Percentiles rank a stretch among this genome's conserved stretches.
phyloP scores from a whole-genome alignment of 2,113 vertebrate genomes.

The Charadrius vociferus region DNA sequence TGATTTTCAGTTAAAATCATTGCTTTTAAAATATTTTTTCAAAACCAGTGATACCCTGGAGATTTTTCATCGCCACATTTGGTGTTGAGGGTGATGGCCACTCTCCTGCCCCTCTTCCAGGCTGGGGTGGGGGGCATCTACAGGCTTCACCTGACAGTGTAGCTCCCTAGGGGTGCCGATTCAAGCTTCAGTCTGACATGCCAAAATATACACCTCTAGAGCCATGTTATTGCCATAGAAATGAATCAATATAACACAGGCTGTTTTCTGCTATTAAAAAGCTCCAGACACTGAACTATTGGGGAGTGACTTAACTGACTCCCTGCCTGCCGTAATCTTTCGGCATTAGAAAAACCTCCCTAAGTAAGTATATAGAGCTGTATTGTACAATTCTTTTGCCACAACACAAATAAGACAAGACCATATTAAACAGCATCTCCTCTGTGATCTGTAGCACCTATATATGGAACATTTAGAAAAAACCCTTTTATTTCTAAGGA shows the following conservation, averaged over 20 bases:
- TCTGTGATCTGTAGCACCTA: neutral
- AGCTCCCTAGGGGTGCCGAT: accelerated
- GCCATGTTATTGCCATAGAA: neutral
- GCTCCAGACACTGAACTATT: neutral
- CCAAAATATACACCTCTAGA: neutral
- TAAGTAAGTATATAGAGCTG: neutral
- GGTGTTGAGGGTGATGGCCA: accelerated
- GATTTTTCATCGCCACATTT: neutral
- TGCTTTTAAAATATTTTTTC: neutral
- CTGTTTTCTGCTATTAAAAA: neutral
- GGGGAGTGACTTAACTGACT: neutral
- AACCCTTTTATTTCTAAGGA: neutral
- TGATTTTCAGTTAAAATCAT: neutral
- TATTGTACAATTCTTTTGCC: neutral
- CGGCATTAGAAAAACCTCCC: neutral
- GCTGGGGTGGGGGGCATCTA: accelerated
- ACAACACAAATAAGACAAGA: neutral
- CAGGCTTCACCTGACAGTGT: neutral
- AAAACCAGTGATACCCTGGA: neutral
- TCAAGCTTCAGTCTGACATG: neutral
- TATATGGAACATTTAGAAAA: neutral
- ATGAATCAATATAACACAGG: neutral
- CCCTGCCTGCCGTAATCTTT: neutral
- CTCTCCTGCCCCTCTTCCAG: neutral
- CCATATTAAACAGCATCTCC: neutral